Evolutionary conservation across 2,113 vertebrate species (phyloP).

Genomic region (Gobiocypris rarus): DNA sequence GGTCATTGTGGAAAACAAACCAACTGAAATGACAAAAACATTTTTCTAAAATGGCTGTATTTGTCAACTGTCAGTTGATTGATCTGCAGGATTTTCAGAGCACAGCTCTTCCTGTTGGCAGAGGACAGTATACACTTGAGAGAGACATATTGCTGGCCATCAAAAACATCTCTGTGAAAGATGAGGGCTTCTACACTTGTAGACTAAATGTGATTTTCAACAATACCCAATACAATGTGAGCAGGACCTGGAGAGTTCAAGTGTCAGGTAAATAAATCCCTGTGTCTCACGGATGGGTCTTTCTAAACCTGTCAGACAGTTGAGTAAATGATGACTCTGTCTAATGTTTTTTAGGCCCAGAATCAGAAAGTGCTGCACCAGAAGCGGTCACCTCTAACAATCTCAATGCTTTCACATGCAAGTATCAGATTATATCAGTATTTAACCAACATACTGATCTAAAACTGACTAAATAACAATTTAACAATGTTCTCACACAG

Average conservation of each 20-base stretch:
- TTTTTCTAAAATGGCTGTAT: background rate
- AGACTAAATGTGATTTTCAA: constrained; percentile 67
- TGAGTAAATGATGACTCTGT: background rate
- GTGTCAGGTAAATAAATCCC: constrained; percentile 73
- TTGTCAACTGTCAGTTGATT: background rate
- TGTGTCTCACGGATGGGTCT: background rate
- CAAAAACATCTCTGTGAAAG: constrained; percentile 65
- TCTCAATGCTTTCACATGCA: background rate
- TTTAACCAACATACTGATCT: background rate
- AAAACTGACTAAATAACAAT: background rate
- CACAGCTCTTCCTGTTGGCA: constrained; percentile 47
- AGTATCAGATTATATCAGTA: background rate
- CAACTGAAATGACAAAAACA: background rate
- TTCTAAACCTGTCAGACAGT: background rate
- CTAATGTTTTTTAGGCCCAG: background rate
- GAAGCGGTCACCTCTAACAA: constrained; percentile 1
- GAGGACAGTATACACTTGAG: constrained; percentile 37
- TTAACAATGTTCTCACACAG: constrained; percentile 29
- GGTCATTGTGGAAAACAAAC: background rate
- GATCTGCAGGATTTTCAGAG: constrained; percentile 59
- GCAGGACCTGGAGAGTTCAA: constrained; percentile 73
- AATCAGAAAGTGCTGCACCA: background rate
- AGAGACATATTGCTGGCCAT: constrained; percentile 66
- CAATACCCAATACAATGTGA: constrained; percentile 74
- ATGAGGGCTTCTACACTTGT: constrained; percentile 84